Base-by-base conservation (phyloP, 1,140 invertebrate genomes). In the Ectropis grisescens region DNA sequence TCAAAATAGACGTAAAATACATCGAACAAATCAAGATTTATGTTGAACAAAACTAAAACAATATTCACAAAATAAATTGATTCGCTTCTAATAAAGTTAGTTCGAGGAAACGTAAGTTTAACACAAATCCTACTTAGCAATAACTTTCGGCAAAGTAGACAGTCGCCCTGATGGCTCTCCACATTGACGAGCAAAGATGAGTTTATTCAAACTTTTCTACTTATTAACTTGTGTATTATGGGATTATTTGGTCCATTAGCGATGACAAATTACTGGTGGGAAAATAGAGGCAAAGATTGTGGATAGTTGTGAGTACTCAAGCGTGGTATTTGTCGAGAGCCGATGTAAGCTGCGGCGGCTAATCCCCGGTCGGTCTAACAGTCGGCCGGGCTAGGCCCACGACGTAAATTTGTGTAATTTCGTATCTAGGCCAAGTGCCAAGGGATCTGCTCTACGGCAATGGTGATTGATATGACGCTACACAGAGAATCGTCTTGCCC, bases 331-430 rank as follows among this genome's bases (percentile, higher is more conserved):
- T 59, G 57, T 50, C 44, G 52, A 32, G 55, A 65, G 60, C 57
- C 57, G 58, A 38, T 62, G 68, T 78, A 72, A 78, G 70, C 70
- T 66, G 49, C 52, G 54, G 33, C 56, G 56, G 61, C 57, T 75
- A 75, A 78, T 78, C 70, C 69, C 54, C 39, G 37, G 58, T 54
- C 58, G 45, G 49, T 44, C 64, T 60, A 62, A 58, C 64, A 48
- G 45, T 53, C n/a, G n/a, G n/a, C 42, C 46, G 55, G 55, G 70
- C 58, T 75, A 78, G 70, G 67, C 70, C 58, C 67, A 58, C 60
- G 64, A 66, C 62, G 67, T 75, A 80, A 80, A 76, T 75, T 79
- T 69, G 69, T 71, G 71, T 80, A 76, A 80, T 80, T 76, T 76
- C 51, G 71, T 54, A 80, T 75, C 58, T 66, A 75, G 75, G 71